These are phyloP conservation scores for Agapornis roseicollis DNA, from an alignment of 2,113 vertebrate species.

Conservation along the genomic window DNA sequence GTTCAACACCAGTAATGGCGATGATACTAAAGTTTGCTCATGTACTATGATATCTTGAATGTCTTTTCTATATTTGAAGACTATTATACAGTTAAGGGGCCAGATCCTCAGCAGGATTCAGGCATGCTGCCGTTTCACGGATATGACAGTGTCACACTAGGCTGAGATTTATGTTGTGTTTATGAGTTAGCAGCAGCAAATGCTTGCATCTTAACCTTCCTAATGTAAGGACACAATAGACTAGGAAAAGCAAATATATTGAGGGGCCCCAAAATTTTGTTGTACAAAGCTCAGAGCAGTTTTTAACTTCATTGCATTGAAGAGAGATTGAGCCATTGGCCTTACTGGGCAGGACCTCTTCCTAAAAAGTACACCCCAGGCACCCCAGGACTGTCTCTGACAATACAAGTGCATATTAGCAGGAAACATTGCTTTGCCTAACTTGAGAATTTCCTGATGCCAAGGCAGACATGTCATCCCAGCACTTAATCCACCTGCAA, in stretches of 20 bases:
- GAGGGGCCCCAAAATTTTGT: neutral
- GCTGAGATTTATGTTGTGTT: neutral
- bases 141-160: neutral
- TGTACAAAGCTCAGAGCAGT: neutral
- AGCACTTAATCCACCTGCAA: neutral
- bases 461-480: neutral
- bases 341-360: neutral
- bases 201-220: neutral
- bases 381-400: neutral
- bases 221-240: neutral
- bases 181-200: neutral
- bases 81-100: neutral
- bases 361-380: neutral
- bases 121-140: neutral
- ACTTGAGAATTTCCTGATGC: neutral
- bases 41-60: neutral
- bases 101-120: neutral
- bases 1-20: neutral
- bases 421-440: neutral
- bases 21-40: neutral
- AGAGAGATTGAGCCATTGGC: neutral
- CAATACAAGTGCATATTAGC: neutral
- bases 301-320: neutral
- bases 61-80: neutral
- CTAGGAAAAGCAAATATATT: neutral